phyloP scores from a whole-genome alignment of 2,113 vertebrate species.

The Prunella himalayana region DNA sequence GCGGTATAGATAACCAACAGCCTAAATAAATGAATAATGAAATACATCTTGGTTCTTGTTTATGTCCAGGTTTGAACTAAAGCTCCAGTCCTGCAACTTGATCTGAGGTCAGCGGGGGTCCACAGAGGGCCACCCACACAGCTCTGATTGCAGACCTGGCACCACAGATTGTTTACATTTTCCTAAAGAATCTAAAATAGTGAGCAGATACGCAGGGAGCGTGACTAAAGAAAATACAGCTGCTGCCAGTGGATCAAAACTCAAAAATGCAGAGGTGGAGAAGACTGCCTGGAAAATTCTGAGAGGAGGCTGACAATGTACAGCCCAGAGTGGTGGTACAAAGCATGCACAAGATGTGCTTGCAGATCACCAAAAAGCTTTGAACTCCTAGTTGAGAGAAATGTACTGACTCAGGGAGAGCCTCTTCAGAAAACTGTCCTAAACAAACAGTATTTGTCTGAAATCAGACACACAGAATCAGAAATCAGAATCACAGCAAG shows the following conservation, averaged over 20 bases:
- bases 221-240: slow-evolving; percentile 61
- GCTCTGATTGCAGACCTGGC: slow-evolving; percentile 49
- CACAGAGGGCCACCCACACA: slow-evolving; percentile 26
- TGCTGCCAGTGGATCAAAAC: slow-evolving; percentile 31
- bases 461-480: neutral
- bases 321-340: neutral
- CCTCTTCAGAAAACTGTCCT: neutral
- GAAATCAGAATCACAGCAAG: neutral
- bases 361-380: neutral
- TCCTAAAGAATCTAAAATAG: slow-evolving; percentile 45
- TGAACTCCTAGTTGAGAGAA: neutral
- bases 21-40: neutral
- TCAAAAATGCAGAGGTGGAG: neutral
- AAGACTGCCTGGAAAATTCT: neutral
- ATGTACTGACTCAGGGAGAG: neutral
- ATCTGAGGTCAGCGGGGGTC: slow-evolving; percentile 41
- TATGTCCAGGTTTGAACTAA: slow-evolving; percentile 24
- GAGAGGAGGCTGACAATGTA: neutral
- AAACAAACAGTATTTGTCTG: neutral
- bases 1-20: neutral
- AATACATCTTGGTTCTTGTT: slow-evolving; percentile 6
- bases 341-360: neutral
- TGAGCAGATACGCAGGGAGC: slow-evolving; percentile 37
- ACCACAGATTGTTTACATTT: slow-evolving; percentile 50
- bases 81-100: slow-evolving; percentile 27